Conservation (phyloP, 2,888 invertebrate species). For the Limnephilus lunatus region DNA sequence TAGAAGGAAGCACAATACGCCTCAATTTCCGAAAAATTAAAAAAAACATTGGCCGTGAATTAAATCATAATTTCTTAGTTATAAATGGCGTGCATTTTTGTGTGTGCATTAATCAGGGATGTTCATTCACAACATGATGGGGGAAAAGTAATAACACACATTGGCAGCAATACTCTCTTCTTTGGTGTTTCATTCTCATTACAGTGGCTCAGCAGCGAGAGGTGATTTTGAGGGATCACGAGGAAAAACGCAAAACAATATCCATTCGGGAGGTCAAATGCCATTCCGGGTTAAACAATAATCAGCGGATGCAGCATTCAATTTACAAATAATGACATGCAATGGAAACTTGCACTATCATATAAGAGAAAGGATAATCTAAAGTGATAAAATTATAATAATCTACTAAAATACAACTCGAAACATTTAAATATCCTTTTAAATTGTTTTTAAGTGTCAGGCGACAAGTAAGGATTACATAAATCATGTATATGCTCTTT, state of each 20-base stretch:
- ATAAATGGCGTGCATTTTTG: not conserved
- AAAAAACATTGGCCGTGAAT: not conserved
- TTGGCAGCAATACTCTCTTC: not conserved
- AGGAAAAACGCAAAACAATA: not conserved
- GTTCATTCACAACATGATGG: not conserved
- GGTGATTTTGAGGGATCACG: not conserved
- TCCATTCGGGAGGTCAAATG: not conserved
- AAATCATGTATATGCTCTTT: too few species aligned
- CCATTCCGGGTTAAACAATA: constrained; percentile 28
- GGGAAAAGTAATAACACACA: not conserved
- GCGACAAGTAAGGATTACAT: too few species aligned
- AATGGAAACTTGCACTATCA: not conserved
- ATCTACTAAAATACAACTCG: not conserved
- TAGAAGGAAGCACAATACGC: not conserved
- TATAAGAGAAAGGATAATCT: not conserved
- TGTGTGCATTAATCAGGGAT: not conserved
- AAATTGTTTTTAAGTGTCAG: not conserved
- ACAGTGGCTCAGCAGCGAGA: constrained; percentile 15
- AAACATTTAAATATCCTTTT: not conserved
- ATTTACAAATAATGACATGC: not conserved
- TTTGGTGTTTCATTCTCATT: constrained; percentile 15
- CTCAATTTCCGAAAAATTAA: not conserved
- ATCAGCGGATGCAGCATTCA: constrained; percentile 9
- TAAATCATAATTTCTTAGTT: not conserved
- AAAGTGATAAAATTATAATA: not conserved